Evolutionary conservation across 2,113 vertebrate species (phyloP).

Genomic region (Caranx melampygus): DNA sequence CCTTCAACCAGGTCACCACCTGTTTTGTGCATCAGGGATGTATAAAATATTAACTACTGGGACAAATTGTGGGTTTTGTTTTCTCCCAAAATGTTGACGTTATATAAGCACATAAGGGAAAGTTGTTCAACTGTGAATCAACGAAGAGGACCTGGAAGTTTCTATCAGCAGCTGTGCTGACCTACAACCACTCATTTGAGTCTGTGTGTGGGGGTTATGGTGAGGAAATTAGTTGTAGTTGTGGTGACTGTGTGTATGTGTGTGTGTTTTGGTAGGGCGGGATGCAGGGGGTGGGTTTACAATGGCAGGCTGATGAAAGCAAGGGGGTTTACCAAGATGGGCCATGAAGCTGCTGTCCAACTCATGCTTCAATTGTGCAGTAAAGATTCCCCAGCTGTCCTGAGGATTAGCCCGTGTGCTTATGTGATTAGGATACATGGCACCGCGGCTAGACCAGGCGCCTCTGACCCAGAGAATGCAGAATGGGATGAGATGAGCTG

Average conservation of each 20-base stretch:
- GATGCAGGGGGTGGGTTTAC: slow-evolving; percentile 36
- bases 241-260: slow-evolving; percentile 41
- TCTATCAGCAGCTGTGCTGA: slow-evolving; percentile 74
- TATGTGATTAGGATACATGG: slow-evolving; percentile 85
- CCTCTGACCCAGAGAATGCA: slow-evolving; percentile 78
- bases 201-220: slow-evolving; percentile 43
- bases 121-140: slow-evolving; percentile 46
- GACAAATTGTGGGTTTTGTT: slow-evolving; percentile 67
- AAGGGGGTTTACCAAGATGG: slow-evolving; percentile 67
- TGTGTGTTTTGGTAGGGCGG: not conserved
- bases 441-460: slow-evolving; percentile 81
- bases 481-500: slow-evolving; percentile 67
- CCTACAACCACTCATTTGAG: slow-evolving; percentile 55
- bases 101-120: slow-evolving; percentile 69
- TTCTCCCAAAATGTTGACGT: slow-evolving; percentile 64
- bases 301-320: slow-evolving; percentile 70
- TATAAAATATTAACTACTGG: slow-evolving; percentile 73
- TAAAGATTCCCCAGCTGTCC: slow-evolving; percentile 86
- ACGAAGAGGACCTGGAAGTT: slow-evolving; percentile 69
- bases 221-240: slow-evolving; percentile 55
- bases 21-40: slow-evolving; percentile 71
- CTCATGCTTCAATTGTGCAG: slow-evolving; percentile 80
- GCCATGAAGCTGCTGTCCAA: slow-evolving; percentile 66
- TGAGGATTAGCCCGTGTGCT: slow-evolving; percentile 81
- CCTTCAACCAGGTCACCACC: slow-evolving; percentile 66